Base-by-base conservation (phyloP, 2,113 vertebrate species). In the Perca schrenkii region DNA sequence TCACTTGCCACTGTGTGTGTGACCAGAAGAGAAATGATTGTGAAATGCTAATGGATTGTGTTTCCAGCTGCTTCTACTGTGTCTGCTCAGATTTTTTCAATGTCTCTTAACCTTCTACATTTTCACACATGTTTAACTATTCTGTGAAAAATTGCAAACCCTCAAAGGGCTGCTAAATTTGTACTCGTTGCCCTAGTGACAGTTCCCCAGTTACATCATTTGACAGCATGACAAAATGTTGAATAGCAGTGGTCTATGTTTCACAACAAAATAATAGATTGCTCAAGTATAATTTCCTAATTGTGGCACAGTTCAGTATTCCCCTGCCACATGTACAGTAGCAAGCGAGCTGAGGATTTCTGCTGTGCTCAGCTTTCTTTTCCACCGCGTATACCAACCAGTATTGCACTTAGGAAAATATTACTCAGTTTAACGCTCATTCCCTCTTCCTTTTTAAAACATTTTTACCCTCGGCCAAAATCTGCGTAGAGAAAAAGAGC, bases 271-370 rank as follows among this genome's bases (percentile, higher is more conserved):
- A 49, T 54, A 36, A 65, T 15, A 25, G 13, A 67, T 75, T 77
- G 69, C 63, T 62, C 4, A 62, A 74, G 10, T 36, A 1, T 47
- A 14, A 76, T 69, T 72, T 82, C 53, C 69, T 22, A 22, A 79
- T 68, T 1, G 6, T 62, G 6, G 16, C 36, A 62, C 36, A 63
- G 49, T 19, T 31, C 75, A 72, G 3, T 53, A 36, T 73, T 77
- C 46, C 60, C n/a, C 22, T 79, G 82, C 77, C 77, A 89, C 86
- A 74, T 88, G 75, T 62, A 47, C 85, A 75, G 76, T 57, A 61
- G 11, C 49, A 67, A 14, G 61, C 10, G 36, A 60, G 17, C 40
- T 6, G 36, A 72, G 58, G 6, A 6, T 80, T 81, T 78, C 67
- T 85, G 79, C 77, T 68, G 36, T 25, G 14, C 46, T 80, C 73